Base-by-base conservation (phyloP, 2,797 vertebrate genomes). In the Enteromius thamalakanensis region DNA sequence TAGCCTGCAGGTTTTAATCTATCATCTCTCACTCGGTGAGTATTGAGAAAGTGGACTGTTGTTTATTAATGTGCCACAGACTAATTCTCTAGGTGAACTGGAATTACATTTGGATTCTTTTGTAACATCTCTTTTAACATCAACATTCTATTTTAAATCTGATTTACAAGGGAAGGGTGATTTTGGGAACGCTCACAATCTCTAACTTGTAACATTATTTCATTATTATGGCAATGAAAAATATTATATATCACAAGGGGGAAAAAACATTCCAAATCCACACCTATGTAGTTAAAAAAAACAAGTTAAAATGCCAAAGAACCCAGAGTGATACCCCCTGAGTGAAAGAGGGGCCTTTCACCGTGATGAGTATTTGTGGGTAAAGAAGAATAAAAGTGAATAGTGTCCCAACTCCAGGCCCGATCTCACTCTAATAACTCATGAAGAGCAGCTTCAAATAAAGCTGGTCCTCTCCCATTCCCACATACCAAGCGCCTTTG, bases 401-500 rank as follows among this genome's bases (percentile, higher is more conserved):
- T 91, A 91, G 84, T 88, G 83, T 92, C 89, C 89, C 78, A 84
- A 86, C 89, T 89, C 77, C 85, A 81, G 81, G 88, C 83, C 87
- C 85, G 91, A 92, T 90, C 90, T 89, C 84, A 87, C 88, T 92
- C 93, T 93, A 94, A 93, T 93, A 93, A 94, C 93, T 95, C 92
- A 94, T 94, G 94, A 95, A 94, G 94, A 92, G 91, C 90, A 91
- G 93, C 91, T 91, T 92, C 90, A 92, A 92, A 90, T 86, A 90
- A 94, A 93, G 92, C 89, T 89, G 88, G 89, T 93, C 88, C 92
- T 94, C 89, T 94, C 87, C 89, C 93, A 91, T 96, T 96, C 95
- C 94, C 96, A 96, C 96, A 97, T 96, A 96, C 96, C 95, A 95
- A 94, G 90, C 85, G 87, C 93, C 94, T 95, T 92, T 93, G 94